phyloP scores from a whole-genome alignment of 1,140 invertebrate genomes.

The Halictus rubicundus region DNA sequence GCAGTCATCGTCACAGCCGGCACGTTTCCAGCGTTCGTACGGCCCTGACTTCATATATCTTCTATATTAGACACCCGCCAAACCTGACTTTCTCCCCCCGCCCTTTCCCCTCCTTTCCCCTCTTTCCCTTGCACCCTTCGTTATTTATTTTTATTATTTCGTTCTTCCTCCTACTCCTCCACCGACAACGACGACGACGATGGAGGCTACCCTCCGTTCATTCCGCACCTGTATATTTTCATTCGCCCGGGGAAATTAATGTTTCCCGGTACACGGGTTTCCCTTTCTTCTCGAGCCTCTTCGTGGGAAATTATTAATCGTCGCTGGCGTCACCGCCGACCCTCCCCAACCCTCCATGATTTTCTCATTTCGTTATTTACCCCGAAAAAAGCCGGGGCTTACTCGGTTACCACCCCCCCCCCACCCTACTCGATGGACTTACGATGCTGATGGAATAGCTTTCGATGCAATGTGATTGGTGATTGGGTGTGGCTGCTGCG shows the following conservation, averaged over 20 bases:
- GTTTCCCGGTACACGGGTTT: background rate
- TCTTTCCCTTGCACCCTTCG: too few relatives aligned
- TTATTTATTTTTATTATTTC: conserved; percentile 31
- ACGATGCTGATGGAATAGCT: too few relatives aligned
- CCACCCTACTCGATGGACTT: too few relatives aligned
- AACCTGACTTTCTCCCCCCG: background rate
- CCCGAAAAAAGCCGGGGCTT: background rate
- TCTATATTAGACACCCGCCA: conserved; percentile 36
- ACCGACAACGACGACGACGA: too few relatives aligned
- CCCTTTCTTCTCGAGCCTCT: background rate
- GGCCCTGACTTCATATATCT: conserved; percentile 37
- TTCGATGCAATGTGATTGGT: too few relatives aligned
- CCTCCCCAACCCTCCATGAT: background rate
- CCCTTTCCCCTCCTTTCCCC: background rate
- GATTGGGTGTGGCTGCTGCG: too few relatives aligned
- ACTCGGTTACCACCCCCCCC: too few relatives aligned
- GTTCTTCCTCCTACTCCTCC: too few relatives aligned
- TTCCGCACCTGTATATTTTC: conserved; percentile 33
- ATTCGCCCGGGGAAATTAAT: conserved; percentile 30
- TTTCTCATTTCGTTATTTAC: conserved; percentile 1
- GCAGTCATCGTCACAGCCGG: conserved; percentile 21
- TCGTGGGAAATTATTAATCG: conserved; percentile 25
- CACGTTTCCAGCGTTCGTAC: conserved; percentile 21
- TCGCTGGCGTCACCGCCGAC: background rate
- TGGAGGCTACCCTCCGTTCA: background rate